Percentiles rank a stretch among this genome's conserved stretches.
These are phyloP conservation scores for Patagioenas fasciata DNA, from an alignment of 2,113 vertebrate genomes.

Conservation along the genomic window DNA sequence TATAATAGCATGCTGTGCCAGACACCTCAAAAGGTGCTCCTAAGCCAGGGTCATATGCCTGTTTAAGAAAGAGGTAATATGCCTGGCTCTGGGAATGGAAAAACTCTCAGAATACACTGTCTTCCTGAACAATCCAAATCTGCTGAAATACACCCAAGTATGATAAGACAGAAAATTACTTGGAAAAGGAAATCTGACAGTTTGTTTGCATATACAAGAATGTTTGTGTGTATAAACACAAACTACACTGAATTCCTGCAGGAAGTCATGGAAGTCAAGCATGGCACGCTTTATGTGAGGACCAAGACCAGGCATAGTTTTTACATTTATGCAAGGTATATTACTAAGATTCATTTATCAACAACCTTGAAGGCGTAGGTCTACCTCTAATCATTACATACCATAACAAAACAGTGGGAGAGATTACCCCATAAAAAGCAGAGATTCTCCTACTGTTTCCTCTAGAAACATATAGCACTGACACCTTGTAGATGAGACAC, in stretches of 20 bases:
- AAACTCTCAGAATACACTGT: not conserved
- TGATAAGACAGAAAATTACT: not conserved
- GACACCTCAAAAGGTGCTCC: not conserved
- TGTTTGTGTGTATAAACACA: not conserved
- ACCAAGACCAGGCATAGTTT: not conserved
- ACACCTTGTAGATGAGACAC: not conserved
- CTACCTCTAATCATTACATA: not conserved
- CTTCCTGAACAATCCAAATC: not conserved
- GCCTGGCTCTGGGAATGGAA: not conserved
- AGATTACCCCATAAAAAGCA: not conserved
- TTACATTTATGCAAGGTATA: not conserved
- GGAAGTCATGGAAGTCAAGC: not conserved
- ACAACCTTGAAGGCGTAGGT: not conserved
- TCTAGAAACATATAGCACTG: not conserved
- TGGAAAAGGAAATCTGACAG: not conserved
- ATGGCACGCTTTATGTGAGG: not conserved
- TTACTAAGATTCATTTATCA: not conserved
- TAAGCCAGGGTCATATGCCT: not conserved
- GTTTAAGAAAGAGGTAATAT: not conserved
- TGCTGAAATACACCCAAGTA: not conserved
- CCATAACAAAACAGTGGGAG: not conserved
- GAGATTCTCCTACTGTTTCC: not conserved
- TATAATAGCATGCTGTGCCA: not conserved
- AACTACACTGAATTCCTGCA: not conserved
- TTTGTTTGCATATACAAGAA: not conserved